A percentile compares a stretch with the other conserved stretches of the same genome.
phyloP scores from a whole-genome alignment of 2,113 vertebrate genomes.

The Craseonycteris thonglongyai region DNA sequence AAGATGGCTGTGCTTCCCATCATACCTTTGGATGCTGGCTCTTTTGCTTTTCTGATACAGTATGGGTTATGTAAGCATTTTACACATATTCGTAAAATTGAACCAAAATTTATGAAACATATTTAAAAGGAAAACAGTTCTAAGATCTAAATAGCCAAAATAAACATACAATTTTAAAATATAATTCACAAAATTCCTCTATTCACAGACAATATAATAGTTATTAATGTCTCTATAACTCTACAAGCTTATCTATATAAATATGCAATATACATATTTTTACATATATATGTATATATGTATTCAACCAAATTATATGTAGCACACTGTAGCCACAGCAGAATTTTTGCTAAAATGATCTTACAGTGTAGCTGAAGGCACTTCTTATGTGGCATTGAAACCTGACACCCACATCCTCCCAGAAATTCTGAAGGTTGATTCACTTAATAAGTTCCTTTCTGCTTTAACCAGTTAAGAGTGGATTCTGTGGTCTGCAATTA shows the following conservation, averaged over 20 bases:
- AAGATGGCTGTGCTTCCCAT: neutral
- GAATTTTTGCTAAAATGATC: neutral
- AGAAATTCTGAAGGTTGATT: neutral
- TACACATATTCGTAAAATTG: neutral
- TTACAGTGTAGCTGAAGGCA: neutral
- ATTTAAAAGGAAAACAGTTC: neutral
- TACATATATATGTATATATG: neutral
- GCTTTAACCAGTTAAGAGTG: neutral
- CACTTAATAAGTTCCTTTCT: neutral
- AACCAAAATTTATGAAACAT: neutral
- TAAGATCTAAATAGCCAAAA: slow-evolving; percentile 15
- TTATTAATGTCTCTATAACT: neutral
- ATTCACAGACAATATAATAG: neutral
- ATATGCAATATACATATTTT: neutral
- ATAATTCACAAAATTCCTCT: neutral
- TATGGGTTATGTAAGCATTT: neutral
- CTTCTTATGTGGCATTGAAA: neutral
- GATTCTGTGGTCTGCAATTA: neutral
- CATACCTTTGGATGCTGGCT: neutral
- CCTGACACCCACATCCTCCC: neutral
- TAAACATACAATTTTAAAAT: slow-evolving; percentile 13
- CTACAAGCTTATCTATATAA: neutral
- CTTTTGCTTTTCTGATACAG: neutral
- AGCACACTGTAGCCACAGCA: neutral
- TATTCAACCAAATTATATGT: neutral